These are phyloP conservation scores for Callorhinus ursinus DNA, from an alignment of 2,113 vertebrate species.

Conservation along the genomic window DNA sequence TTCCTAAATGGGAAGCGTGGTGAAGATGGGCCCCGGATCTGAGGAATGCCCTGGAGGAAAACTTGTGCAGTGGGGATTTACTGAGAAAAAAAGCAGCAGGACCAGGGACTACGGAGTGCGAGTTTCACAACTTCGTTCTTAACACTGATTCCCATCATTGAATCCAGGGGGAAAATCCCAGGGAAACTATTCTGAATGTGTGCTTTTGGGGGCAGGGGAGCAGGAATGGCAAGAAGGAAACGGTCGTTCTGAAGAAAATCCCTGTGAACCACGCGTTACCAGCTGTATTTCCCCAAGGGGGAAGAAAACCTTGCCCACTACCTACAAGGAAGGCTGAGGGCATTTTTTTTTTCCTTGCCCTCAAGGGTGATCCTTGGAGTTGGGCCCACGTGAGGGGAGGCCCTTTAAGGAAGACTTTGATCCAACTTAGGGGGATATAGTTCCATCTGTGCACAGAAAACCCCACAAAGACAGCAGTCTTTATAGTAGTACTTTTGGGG, in stretches of 20 bases:
- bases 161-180: conserved; percentile 63
- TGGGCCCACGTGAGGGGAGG: neutral
- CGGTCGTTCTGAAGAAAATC: neutral
- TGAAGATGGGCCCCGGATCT: neutral
- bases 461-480: neutral
- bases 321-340: neutral
- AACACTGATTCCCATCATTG: conserved; percentile 32
- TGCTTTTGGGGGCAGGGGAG: neutral
- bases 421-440: neutral
- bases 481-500: neutral
- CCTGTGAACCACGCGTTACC: neutral
- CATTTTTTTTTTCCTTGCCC: neutral
- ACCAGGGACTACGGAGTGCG: neutral
- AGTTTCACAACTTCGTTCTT: conserved; percentile 34
- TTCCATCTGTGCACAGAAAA: neutral
- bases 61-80: neutral
- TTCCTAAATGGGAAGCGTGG: neutral
- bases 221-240: neutral
- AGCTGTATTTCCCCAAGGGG: neutral
- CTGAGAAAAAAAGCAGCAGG: neutral
- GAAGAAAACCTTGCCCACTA: neutral
- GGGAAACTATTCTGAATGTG: neutral
- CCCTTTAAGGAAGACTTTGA: neutral
- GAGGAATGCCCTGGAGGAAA: neutral
- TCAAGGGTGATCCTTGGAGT: neutral